Evolutionary conservation across 1,140 invertebrate genomes (phyloP).

Genomic region (Heliconius hewitsoni): DNA sequence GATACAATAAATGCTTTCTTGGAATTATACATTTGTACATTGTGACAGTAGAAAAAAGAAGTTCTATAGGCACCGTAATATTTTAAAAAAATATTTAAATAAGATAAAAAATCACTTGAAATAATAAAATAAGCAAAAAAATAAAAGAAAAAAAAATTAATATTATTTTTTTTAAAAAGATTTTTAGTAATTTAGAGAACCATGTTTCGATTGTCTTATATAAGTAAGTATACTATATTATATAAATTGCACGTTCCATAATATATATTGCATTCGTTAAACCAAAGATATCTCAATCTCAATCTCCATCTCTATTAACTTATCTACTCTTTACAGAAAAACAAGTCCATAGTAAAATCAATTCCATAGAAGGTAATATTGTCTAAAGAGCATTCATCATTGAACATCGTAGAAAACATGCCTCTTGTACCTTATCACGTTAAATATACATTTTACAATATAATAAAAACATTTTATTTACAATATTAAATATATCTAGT

Average conservation of each 20-base stretch:
- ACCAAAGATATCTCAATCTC: conserved; percentile 6
- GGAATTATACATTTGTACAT: conserved; percentile 56
- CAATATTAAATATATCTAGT: conserved; percentile 69
- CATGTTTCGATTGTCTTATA: background rate
- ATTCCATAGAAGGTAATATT: conserved; percentile 45
- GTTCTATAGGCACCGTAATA: too few species aligned
- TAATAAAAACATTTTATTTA: conserved; percentile 79
- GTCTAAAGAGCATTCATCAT: conserved; percentile 37
- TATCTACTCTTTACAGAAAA: conserved; percentile 17
- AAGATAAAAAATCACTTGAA: background rate
- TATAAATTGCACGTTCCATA: conserved; percentile 10
- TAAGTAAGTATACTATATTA: conserved; percentile 7
- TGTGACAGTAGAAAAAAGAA: conserved; percentile 27
- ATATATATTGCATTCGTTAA: conserved; percentile 43
- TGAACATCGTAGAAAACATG: conserved; percentile 65
- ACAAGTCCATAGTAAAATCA: conserved; percentile 40
- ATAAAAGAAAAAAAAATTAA: background rate
- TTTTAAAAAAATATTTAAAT: background rate
- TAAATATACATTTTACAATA: conserved; percentile 69
- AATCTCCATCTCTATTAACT: conserved; percentile 17
- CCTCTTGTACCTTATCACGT: conserved; percentile 58
- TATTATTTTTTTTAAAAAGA: background rate
- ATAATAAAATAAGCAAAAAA: background rate
- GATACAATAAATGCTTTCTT: conserved; percentile 58
- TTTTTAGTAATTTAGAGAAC: background rate